Evolutionary conservation across 2,888 invertebrate genomes (phyloP).

Genomic region (Volucella inanis): DNA sequence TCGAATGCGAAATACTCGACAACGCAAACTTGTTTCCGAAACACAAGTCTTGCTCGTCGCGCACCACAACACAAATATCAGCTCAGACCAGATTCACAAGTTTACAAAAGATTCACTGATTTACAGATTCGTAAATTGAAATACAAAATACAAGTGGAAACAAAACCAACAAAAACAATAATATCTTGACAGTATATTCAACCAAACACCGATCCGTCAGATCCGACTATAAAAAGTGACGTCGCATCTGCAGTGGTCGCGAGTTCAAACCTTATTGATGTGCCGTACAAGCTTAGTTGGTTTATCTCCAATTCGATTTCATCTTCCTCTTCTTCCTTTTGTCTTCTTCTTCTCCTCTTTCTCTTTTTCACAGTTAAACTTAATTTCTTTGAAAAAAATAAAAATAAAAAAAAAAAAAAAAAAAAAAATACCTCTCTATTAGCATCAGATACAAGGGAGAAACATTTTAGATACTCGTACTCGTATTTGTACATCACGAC

Average conservation of each 20-base stretch:
- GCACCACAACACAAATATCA: not conserved
- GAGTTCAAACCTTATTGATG: constrained; percentile 72
- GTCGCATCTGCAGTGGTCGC: constrained; percentile 57
- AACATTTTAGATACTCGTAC: not conserved
- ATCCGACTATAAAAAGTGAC: constrained; percentile 15
- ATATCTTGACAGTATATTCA: constrained; percentile 6
- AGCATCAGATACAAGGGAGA: constrained; percentile 35
- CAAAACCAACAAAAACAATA: not conserved
- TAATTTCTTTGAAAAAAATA: not conserved
- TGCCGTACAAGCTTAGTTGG: constrained; percentile 53
- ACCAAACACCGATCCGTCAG: constrained; percentile 22
- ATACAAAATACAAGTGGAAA: not conserved
- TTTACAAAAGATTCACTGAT: constrained; percentile 1
- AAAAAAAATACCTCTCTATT: constrained; percentile 50
- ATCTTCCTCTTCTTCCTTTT: constrained; percentile 24
- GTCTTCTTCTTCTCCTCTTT: not conserved
- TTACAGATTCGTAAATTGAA: not conserved
- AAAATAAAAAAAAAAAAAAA: not conserved
- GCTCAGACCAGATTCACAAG: not conserved
- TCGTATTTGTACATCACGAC: not conserved
- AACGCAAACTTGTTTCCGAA: constrained; percentile 28
- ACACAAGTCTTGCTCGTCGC: not conserved
- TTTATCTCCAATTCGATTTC: constrained; percentile 62
- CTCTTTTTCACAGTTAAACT: constrained; percentile 10
- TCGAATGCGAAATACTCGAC: too few species aligned